A percentile compares a stretch with the other conserved stretches of the same genome.
These are phyloP conservation scores for Trialeurodes vaporariorum DNA, from an alignment of 1,140 invertebrate genomes.

Conservation along the genomic window DNA sequence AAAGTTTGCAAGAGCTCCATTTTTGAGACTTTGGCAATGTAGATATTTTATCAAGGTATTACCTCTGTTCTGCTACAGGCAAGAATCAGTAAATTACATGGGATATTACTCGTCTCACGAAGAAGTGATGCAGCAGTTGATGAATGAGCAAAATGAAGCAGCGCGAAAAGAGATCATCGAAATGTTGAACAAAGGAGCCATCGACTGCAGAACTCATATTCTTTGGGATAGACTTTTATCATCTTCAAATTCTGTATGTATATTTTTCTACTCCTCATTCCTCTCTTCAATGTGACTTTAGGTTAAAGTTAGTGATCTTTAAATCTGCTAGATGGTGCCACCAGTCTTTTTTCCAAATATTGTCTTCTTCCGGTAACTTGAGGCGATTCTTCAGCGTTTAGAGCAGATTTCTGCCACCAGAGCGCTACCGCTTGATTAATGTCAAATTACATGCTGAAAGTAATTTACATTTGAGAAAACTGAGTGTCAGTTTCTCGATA, in stretches of 20 bases:
- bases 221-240: conserved; percentile 56
- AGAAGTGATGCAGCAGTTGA: conserved; percentile 54
- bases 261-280: neutral
- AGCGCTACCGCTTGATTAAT: no score
- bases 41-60: no score
- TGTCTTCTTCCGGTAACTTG: no score
- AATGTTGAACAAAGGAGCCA: conserved; percentile 50
- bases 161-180: conserved; percentile 46
- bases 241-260: conserved; percentile 17
- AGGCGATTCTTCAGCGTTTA: no score
- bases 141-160: conserved; percentile 45
- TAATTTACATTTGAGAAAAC: no score
- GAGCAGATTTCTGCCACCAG: no score
- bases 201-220: conserved; percentile 57
- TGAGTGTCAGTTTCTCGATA: no score
- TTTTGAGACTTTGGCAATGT: no score
- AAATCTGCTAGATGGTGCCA: neutral
- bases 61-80: no score
- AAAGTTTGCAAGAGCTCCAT: no score
- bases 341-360: neutral
- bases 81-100: conserved; percentile 57
- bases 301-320: neutral
- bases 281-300: neutral
- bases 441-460: no score
- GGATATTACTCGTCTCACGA: conserved; percentile 66